These are phyloP conservation scores for Balaeniceps rex DNA, from an alignment of 2,113 vertebrate species.

Conservation along the genomic window DNA sequence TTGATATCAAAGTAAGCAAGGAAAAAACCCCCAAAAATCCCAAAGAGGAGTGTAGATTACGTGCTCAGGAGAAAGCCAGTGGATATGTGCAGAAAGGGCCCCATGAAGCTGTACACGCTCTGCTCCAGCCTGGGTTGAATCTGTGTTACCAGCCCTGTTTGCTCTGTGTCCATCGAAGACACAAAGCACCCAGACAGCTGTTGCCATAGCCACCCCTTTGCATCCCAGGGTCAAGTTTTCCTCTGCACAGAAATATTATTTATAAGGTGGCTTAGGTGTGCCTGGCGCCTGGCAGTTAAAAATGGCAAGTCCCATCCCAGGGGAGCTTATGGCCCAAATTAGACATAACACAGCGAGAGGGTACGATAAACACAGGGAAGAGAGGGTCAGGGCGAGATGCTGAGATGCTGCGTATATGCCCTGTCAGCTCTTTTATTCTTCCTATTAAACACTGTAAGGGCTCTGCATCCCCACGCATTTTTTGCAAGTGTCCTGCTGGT, in stretches of 20 bases:
- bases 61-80: background rate
- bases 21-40: background rate
- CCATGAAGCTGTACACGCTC: rapidly evolving
- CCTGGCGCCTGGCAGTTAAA: background rate
- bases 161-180: background rate
- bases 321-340: background rate
- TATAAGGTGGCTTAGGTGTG: constrained; percentile 33
- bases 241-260: background rate
- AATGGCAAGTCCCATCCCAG: background rate
- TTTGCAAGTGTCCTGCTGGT: background rate
- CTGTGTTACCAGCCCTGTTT: background rate
- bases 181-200: background rate
- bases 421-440: background rate
- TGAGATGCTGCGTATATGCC: background rate
- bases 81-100: background rate
- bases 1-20: background rate
- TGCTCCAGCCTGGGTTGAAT: background rate
- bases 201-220: constrained; percentile 26
- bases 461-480: background rate
- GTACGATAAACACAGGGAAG: background rate
- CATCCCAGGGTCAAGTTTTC: background rate
- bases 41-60: rapidly evolving
- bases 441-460: background rate
- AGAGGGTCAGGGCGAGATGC: background rate
- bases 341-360: background rate